Evolutionary conservation across 2,113 vertebrate species (phyloP), one percentile per base, ranked within the genome.

Genomic region (Cardinalis cardinalis): DNA sequence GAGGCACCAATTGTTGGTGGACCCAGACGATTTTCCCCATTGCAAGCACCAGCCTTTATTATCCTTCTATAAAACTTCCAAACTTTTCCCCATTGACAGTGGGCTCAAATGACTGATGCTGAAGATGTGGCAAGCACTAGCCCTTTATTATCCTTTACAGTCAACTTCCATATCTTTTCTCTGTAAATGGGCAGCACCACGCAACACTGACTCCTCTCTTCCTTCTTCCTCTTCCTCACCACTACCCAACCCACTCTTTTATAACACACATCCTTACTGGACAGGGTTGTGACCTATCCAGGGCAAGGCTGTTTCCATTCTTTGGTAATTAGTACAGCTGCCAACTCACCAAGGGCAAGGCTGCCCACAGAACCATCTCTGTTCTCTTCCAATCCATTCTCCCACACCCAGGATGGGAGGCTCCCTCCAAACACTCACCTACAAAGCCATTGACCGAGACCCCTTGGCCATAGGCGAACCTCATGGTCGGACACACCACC

Each of bases 391-490:
- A 34, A 34, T 7, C 20, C 53, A 56, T 23, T n/a, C 12, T 55
- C 26, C n/a, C 23, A 5, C 18, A 8, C 2, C 18, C 5, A 9
- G 7, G 9, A 2, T 1, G 28, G 34, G 29, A 38, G 20, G 16
- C 16, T 4, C 4, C 17, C 38, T 5, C 13, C 5, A 5, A 13
- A 23, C 3, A n/a, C 98, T 70, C 98, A 99, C 99, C 99, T 29
- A 98, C 99, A 49, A 99, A 99, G 13, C 94, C 96, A 12, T 98
- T 98, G 94, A 99, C 49, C 51, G 95, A 96, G 53, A 97, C 94
- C 23, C 97, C 98, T 89, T 99, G 99, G 23, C 98, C 98, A 0
- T 98, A 99, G 92, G 98, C 98, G 40, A 97, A 87, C 10, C 98
- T 98, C 76, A 98, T 98, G 86, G 97, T 88, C 0, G 99, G 98